A percentile compares a stretch with the other conserved stretches of the same genome.
Evolutionary conservation across 2,797 vertebrate genomes (phyloP).

Genomic region (Pelodytes ibericus): DNA sequence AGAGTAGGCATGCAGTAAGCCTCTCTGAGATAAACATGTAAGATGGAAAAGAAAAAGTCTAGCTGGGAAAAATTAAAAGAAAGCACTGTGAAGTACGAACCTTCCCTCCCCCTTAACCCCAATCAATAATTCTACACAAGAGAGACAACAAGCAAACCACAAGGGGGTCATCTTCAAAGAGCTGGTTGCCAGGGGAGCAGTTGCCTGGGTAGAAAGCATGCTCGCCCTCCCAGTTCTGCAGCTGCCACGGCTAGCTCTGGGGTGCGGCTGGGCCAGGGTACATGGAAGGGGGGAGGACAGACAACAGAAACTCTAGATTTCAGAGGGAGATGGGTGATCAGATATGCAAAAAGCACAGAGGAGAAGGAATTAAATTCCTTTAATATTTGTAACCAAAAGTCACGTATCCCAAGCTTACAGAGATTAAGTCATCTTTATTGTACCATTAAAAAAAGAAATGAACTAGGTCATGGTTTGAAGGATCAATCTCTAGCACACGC

Average conservation of each 20-base stretch:
- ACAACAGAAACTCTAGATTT: slow-evolving; percentile 27
- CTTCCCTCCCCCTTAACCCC: slow-evolving; percentile 66
- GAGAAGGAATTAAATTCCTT: neutral
- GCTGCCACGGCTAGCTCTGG: slow-evolving; percentile 48
- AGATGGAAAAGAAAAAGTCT: slow-evolving; percentile 42
- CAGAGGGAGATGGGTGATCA: slow-evolving; percentile 14
- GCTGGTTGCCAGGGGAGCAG: slow-evolving; percentile 76
- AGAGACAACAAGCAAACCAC: slow-evolving; percentile 78
- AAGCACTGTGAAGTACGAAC: slow-evolving; percentile 53
- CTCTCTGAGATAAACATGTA: slow-evolving; percentile 38
- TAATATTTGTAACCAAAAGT: slow-evolving; percentile 21
- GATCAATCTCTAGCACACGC: neutral
- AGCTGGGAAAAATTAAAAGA: slow-evolving; percentile 57
- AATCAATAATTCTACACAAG: slow-evolving; percentile 75
- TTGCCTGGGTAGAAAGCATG: slow-evolving; percentile 72
- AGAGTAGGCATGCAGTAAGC: neutral
- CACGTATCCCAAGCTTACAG: neutral
- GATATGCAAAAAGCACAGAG: slow-evolving; percentile 10
- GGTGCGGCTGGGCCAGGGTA: slow-evolving; percentile 44
- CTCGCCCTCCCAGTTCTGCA: slow-evolving; percentile 52
- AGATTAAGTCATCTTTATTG: neutral
- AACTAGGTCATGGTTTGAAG: neutral
- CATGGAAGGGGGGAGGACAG: slow-evolving; percentile 4
- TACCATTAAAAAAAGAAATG: neutral
- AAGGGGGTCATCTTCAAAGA: slow-evolving; percentile 80